Percentiles rank a stretch among this genome's conserved stretches.
Evolutionary conservation across 2,888 invertebrate species (phyloP).

Genomic region (Iphiclides podalirius): DNA sequence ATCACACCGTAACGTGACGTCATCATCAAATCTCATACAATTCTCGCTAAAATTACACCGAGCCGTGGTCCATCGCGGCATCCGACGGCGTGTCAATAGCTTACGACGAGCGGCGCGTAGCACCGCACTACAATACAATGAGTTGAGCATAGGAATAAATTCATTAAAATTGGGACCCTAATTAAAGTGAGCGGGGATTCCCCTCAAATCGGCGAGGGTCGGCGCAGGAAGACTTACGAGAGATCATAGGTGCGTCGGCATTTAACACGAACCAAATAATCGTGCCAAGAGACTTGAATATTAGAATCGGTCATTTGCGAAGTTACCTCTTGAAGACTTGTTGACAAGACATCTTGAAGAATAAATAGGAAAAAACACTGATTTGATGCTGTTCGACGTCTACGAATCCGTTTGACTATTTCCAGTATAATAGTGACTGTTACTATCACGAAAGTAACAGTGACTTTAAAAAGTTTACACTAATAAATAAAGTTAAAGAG

Average conservation of each 20-base stretch:
- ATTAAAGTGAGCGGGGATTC: background rate
- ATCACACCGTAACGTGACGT: too few species aligned
- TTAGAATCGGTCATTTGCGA: background rate
- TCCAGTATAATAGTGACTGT: too few species aligned
- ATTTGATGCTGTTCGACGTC: too few species aligned
- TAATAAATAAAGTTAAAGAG: too few species aligned
- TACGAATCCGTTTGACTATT: too few species aligned
- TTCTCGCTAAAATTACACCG: background rate
- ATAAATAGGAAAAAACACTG: too few species aligned
- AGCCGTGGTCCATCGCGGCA: background rate
- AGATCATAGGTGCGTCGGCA: background rate
- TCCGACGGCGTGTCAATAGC: constrained; percentile 1
- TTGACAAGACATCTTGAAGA: too few species aligned
- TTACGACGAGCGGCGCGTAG: constrained; percentile 3
- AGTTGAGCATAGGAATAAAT: constrained; percentile 21
- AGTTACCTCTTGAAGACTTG: too few species aligned
- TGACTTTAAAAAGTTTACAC: too few species aligned
- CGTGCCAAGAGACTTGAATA: too few species aligned
- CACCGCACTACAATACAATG: background rate
- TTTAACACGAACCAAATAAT: too few species aligned
- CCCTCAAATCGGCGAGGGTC: constrained; percentile 6
- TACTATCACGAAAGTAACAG: too few species aligned
- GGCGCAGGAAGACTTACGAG: background rate
- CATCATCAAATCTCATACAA: background rate
- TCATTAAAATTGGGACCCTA: constrained; percentile 14